Evolutionary conservation across 1,140 invertebrate genomes (phyloP).

Genomic region (Macrobrachium rosenbergii): DNA sequence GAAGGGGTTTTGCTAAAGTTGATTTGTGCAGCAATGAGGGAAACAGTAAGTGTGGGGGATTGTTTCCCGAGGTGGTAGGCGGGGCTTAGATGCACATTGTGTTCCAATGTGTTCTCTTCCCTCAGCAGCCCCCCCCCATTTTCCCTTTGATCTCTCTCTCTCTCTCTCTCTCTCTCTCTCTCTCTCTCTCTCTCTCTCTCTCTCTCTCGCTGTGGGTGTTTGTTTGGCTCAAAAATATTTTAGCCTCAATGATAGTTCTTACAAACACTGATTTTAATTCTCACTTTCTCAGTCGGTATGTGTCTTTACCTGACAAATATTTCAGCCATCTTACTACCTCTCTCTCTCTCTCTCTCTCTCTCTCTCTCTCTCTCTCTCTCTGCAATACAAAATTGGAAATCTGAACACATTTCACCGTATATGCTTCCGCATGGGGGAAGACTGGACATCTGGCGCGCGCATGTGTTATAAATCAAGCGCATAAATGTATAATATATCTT

Average conservation of each 20-base stretch:
- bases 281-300: neutral
- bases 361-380: constrained; percentile 29
- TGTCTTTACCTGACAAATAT: too few species aligned
- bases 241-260: too few species aligned
- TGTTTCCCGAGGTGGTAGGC: too few species aligned
- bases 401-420: neutral
- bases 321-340: neutral
- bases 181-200: constrained; percentile 32
- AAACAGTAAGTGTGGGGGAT: too few species aligned
- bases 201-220: neutral
- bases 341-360: too few species aligned
- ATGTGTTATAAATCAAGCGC: too few species aligned
- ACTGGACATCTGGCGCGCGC: neutral
- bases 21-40: too few species aligned
- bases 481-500: too few species aligned
- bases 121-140: neutral
- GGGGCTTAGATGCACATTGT: too few species aligned
- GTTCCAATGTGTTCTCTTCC: too few species aligned
- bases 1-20: too few species aligned
- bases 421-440: neutral
- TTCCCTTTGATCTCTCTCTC: constrained; percentile 1
- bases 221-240: too few species aligned
- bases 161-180: constrained; percentile 23
- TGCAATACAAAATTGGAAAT: neutral
- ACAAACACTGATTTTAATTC: neutral